Conservation (phyloP, 2,797 vertebrate species). For the Falco biarmicus region DNA sequence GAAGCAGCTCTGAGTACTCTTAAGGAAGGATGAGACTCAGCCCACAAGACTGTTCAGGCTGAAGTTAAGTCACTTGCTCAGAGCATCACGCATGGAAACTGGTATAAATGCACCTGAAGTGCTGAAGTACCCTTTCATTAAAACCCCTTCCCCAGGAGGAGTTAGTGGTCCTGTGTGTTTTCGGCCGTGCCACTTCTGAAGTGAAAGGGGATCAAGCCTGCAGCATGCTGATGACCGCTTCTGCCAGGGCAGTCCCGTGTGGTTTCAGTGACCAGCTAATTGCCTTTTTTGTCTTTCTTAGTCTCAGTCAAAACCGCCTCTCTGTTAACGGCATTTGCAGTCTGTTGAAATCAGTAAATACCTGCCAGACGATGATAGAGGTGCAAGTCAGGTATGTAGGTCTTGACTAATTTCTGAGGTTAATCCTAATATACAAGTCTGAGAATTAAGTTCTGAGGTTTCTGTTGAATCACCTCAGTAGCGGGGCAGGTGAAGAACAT, state of each 20-base stretch:
- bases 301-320: slow-evolving; percentile 78
- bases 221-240: neutral
- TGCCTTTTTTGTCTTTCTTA: slow-evolving; percentile 39
- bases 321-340: slow-evolving; percentile 69
- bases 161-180: neutral
- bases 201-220: neutral
- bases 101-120: neutral
- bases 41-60: neutral
- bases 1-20: neutral
- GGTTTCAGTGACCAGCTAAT: neutral
- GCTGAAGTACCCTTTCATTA: neutral
- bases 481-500: accelerated
- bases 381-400: slow-evolving; percentile 80
- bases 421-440: neutral
- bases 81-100: neutral
- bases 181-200: neutral
- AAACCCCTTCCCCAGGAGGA: neutral
- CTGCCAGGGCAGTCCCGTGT: neutral
- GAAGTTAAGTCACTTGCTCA: neutral
- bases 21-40: neutral
- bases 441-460: neutral
- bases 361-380: slow-evolving; percentile 65
- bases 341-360: slow-evolving; percentile 71
- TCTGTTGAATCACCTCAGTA: neutral
- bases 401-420: neutral